Base-by-base conservation (phyloP, 2,113 vertebrate species). In the Thomomys bottae region DNA sequence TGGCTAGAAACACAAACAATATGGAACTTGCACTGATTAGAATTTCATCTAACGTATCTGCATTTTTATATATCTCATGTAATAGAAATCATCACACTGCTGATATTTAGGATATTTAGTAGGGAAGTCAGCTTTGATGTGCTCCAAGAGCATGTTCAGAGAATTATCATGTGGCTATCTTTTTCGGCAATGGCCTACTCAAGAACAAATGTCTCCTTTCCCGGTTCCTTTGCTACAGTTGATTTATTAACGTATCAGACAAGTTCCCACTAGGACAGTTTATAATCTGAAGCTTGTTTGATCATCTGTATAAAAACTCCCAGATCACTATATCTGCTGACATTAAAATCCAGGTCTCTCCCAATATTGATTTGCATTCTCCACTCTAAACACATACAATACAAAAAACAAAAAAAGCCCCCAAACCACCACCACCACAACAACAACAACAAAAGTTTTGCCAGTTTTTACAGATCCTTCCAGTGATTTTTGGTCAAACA, bases 401-500 rank as follows among this genome's bases (percentile, higher is more conserved):
- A n/a, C n/a, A n/a, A n/a, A n/a, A n/a, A n/a, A n/a, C n/a, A n/a
- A n/a, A n/a, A n/a, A n/a, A n/a, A n/a, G n/a, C n/a, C n/a, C n/a
- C n/a, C n/a, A n/a, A n/a, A n/a, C n/a, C n/a, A n/a, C n/a, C n/a
- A n/a, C n/a, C n/a, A n/a, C n/a, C n/a, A n/a, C n/a, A n/a, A n/a
- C n/a, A n/a, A n/a, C n/a, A n/a, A n/a, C n/a, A 17, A 36, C 75
- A 94, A 88, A 85, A 87, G 90, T 80, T 94, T 57, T 86, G 64
- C 20, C 72, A 71, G n/a, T 84, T 91, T 93, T 92, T 54, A 82
- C 34, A 95, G 80, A 94, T 94, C 79, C 73, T 89, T 93, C 70
- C 26, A 36, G 87, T 78, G 89, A 94, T 24, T 80, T 14, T 88
- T 96, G 76, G 76, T 73, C 86, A 96, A 95, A 96, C 87, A 94